Conservation (phyloP, 2,888 invertebrate species). For the Heteropelma amictum region DNA sequence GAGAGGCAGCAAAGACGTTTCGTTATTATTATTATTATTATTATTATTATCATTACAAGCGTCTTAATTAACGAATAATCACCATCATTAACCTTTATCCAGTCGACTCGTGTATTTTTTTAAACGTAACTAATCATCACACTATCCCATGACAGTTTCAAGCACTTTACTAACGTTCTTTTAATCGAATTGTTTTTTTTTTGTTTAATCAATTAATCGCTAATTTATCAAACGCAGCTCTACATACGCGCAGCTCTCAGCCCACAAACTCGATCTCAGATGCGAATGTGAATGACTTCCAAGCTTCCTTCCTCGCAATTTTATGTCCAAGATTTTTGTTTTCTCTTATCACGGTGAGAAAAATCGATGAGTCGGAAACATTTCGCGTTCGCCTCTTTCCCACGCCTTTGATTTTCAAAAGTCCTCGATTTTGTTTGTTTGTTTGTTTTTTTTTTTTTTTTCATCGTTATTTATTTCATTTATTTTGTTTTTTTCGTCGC, state of each 20-base stretch:
- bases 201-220: constrained; percentile 37
- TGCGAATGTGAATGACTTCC: constrained; percentile 51
- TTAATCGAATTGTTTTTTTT: constrained; percentile 18
- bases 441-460: background rate
- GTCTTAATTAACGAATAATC: constrained; percentile 33
- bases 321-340: constrained; percentile 3
- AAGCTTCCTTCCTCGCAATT: constrained; percentile 41
- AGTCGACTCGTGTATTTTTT: constrained; percentile 17
- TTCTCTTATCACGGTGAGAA: background rate
- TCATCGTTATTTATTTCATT: no score
- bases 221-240: constrained; percentile 54
- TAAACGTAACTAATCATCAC: constrained; percentile 38
- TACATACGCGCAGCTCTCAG: constrained; percentile 69
- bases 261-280: constrained; percentile 75
- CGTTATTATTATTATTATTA: background rate
- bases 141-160: constrained; percentile 31
- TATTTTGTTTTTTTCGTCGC: background rate
- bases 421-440: constrained; percentile 3
- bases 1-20: constrained; percentile 29
- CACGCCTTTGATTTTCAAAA: constrained; percentile 9
- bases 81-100: constrained; percentile 28
- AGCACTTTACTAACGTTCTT: constrained; percentile 48
- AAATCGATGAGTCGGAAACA: background rate
- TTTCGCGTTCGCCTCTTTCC: constrained; percentile 17
- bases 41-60: background rate